These are phyloP conservation scores for Saturnia japonica DNA, from an alignment of 2,888 invertebrate genomes.

Conservation along the genomic window DNA sequence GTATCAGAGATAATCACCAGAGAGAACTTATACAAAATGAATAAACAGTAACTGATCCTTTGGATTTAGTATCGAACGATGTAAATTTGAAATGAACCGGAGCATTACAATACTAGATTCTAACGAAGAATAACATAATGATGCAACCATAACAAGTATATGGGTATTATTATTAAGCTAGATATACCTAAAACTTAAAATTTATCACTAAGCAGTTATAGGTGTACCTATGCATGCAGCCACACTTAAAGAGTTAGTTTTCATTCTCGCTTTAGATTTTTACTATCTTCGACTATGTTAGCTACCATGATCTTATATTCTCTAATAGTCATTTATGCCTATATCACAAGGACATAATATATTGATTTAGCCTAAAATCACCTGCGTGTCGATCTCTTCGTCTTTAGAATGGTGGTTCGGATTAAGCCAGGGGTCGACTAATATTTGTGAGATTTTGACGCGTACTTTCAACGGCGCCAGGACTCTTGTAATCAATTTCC, in stretches of 20 bases:
- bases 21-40: too few relatives aligned
- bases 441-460: constrained; percentile 84
- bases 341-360: not conserved
- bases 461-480: constrained; percentile 86
- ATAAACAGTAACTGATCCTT: too few relatives aligned
- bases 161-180: not conserved
- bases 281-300: not conserved
- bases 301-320: not conserved
- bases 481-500: constrained; percentile 86
- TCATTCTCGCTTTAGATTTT: not conserved
- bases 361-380: not conserved
- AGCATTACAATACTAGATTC: too few relatives aligned
- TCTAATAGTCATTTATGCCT: not conserved
- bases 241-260: too few relatives aligned
- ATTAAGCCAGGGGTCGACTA: constrained; percentile 85
- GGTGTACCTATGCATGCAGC: too few relatives aligned
- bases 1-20: not conserved
- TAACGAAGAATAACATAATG: not conserved
- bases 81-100: not conserved
- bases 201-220: not conserved
- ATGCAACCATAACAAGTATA: not conserved
- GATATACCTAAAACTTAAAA: not conserved
- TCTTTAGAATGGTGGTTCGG: constrained; percentile 64
- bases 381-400: constrained; percentile 45
- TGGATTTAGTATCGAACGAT: too few relatives aligned